Evolutionary conservation across 1,140 invertebrate species (phyloP), one percentile per base, ranked within the genome.

Genomic region (Monochamus saltuarius): DNA sequence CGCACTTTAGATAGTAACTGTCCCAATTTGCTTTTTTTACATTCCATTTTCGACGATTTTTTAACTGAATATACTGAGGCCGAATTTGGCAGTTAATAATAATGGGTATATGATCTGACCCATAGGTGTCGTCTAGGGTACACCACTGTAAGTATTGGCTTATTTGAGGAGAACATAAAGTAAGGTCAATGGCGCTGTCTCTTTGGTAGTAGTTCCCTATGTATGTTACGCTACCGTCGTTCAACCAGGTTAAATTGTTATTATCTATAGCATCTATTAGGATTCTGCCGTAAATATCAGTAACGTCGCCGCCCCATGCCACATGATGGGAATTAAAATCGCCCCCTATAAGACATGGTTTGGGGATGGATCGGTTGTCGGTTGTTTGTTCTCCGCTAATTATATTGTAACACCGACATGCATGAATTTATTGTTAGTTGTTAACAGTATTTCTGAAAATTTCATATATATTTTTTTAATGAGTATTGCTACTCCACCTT

Each of bases 241-340:
- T 50, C 29, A 16, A n/a, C n/a, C 16, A n/a, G n/a, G n/a, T 14
- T 6, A 50, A n/a, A 50, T 50, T 22, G 7, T 50, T 11, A 50
- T 16, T 22, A n/a, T 50, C 47, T 7, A 50, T 50, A 14, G 29
- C 17, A 7, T 50, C n/a, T 7, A 50, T 7, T 14, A 50, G 4
- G n/a, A 19, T 11, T 34, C 11, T 14, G 14, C 47, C 47, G 6
- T 6, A 7, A 35, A 6, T n/a, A 16, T 11, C 19, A 50, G 16
- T 19, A 13, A 22, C 6, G 16, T 19, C 47, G 7, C 22, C 29
- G 3, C 49, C 49, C 49, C 49, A 51, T 7, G 36, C 49, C 16
- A 11, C 37, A 36, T 51, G 49, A n/a, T n/a, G n/a, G n/a, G n/a
- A n/a, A n/a, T n/a, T n/a, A n/a, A n/a, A n/a, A n/a, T n/a, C n/a